These are phyloP conservation scores for Oscheius sp. DNA, from an alignment of 2,888 invertebrate genomes.

Conservation along the genomic window DNA sequence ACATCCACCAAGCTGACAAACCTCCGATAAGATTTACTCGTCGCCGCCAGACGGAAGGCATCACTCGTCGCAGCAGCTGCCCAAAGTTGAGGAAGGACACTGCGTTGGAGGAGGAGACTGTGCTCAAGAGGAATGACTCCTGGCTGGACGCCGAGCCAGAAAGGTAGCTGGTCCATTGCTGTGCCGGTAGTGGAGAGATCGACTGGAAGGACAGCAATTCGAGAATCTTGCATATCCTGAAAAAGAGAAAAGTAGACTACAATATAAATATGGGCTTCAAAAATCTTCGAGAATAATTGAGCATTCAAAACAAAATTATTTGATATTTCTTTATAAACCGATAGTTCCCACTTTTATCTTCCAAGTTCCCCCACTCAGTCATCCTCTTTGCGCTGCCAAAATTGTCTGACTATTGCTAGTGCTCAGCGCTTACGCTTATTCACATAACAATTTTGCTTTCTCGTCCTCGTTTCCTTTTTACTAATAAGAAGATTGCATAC, in stretches of 20 bases:
- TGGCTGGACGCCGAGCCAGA: slow-evolving; percentile 28
- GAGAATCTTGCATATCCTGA: not conserved
- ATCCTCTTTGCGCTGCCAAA: too few species aligned
- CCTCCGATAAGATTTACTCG: slow-evolving; percentile 85
- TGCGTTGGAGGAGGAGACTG: slow-evolving; percentile 44
- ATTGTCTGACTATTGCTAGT: too few species aligned
- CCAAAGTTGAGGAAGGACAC: slow-evolving; percentile 55
- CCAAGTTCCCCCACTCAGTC: too few species aligned
- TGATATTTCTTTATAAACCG: too few species aligned
- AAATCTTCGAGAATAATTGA: too few species aligned
- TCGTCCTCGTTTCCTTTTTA: too few species aligned
- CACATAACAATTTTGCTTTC: too few species aligned
- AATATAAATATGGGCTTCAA: not conserved
- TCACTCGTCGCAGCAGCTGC: slow-evolving; percentile 42
- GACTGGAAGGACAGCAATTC: slow-evolving; percentile 14
- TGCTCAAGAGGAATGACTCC: slow-evolving; percentile 35
- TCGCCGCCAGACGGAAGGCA: slow-evolving; percentile 56
- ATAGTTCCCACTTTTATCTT: too few species aligned
- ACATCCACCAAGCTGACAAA: not conserved
- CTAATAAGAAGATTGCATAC: too few species aligned
- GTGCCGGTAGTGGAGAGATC: slow-evolving; percentile 19
- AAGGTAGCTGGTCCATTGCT: slow-evolving; percentile 19
- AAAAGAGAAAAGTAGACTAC: not conserved
- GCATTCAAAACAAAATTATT: too few species aligned
- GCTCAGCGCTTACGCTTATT: too few species aligned